Base-by-base conservation (phyloP, 2,888 invertebrate genomes). In the Lasioglossum lativentre region DNA sequence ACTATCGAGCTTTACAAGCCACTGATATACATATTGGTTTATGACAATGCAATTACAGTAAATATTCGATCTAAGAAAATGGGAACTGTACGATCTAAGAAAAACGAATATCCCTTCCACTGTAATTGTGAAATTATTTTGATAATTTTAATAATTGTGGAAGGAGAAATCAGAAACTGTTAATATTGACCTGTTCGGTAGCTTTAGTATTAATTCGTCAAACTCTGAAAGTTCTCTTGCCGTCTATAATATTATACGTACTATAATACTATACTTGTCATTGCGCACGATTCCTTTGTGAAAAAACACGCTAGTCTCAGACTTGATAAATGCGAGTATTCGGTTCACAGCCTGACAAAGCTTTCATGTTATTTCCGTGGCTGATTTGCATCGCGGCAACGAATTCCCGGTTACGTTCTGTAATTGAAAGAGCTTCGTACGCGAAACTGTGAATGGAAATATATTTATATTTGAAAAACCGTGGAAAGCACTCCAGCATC, bases 401-500 rank as follows among this genome's bases (percentile, higher is more conserved):
- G 30, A 30, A 63, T 30, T 63, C 30, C 63, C 30, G 63, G 63
- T 30, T 63, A 68, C 68, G 10, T 66, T 34, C 34, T 38, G 23
- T 38, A 38, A 68, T 68, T 68, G 38, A 68, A 68, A 68, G 10
- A 19, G 68, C 30, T 63, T 30, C 16, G 34, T 34, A 19, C 23
- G 34, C 38, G 68, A 34, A 68, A 38, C 34, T 38, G 68, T 68
- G 38, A 38, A 68, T 68, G 38, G 38, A 68, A 38, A 68, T 68
- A 68, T 68, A 68, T 38, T 38, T 68, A 38, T 68, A 68, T 68
- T 38, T 12, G 38, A 38, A 38, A 38, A 68, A 38, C 38, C 38
- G 38, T 68, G 34, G 38, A 68, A 68, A 68, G 68, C 38, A 38
- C 68, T 68, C 12, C 23, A 12, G 23, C 68, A 38, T 68, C 34